Evolutionary conservation across 2,113 vertebrate species (phyloP).

Genomic region (Stictonetta naevosa): DNA sequence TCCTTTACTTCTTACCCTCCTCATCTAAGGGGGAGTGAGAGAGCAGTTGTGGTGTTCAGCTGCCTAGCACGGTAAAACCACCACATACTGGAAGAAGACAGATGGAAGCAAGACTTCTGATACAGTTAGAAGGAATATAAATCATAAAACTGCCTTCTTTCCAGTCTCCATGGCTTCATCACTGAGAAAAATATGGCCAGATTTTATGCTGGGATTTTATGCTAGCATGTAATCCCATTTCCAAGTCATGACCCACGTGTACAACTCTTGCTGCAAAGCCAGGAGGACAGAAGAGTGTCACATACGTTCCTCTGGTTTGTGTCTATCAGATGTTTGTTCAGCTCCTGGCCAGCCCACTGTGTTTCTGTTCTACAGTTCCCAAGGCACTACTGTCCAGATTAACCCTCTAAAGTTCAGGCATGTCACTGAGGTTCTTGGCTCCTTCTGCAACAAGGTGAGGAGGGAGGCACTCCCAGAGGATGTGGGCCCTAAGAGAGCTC

Average conservation of each 20-base stretch:
- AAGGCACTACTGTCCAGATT: too few relatives aligned
- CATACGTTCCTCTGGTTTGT: neutral
- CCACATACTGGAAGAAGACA: neutral
- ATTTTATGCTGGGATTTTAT: neutral
- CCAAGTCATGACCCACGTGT: fast-evolving
- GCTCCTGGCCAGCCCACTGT: neutral
- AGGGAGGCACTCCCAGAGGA: fast-evolving
- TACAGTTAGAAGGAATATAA: neutral
- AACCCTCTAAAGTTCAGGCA: neutral
- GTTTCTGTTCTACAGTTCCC: neutral
- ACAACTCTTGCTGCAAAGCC: neutral
- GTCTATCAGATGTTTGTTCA: neutral
- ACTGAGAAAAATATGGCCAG: neutral
- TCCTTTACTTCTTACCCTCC: too few relatives aligned
- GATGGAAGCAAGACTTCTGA: neutral
- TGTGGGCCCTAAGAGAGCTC: fast-evolving
- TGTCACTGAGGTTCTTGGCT: fast-evolving
- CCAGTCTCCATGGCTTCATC: neutral
- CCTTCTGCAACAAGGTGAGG: neutral
- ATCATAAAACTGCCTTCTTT: neutral
- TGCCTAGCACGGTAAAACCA: too few relatives aligned
- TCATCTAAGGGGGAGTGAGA: too few relatives aligned
- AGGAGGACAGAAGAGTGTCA: fast-evolving
- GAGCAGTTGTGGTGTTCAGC: too few relatives aligned
- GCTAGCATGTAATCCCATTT: neutral